Percentiles rank a stretch among this genome's conserved stretches.
These are phyloP conservation scores for Saturnia pavonia DNA, from an alignment of 2,888 invertebrate species.

Conservation along the genomic window DNA sequence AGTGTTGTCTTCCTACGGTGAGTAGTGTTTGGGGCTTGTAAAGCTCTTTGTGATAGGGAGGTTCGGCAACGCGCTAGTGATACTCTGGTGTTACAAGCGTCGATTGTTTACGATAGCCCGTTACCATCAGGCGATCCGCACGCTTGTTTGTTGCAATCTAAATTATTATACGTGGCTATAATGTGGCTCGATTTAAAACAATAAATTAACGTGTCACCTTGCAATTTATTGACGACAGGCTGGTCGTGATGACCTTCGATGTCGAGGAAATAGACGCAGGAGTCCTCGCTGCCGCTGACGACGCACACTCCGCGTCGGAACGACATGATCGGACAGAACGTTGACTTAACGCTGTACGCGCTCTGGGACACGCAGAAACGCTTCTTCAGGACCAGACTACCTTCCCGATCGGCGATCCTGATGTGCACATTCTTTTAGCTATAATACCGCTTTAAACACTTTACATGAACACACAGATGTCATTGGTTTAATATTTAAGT, in stretches of 20 bases:
- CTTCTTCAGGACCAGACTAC: slow-evolving; percentile 84
- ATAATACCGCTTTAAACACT: neutral
- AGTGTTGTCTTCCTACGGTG: no score
- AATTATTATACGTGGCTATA: no score
- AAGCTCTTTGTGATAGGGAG: no score
- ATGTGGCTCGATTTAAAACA: no score
- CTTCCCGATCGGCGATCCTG: slow-evolving; percentile 86
- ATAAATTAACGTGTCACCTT: slow-evolving; percentile 55
- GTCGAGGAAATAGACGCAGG: slow-evolving; percentile 89
- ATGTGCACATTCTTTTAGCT: neutral
- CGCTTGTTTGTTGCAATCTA: no score
- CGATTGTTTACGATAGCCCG: no score
- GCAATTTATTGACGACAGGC: slow-evolving; percentile 82
- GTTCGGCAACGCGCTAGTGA: no score
- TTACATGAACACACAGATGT: no score
- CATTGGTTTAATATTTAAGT: no score
- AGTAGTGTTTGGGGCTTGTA: no score
- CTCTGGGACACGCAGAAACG: slow-evolving; percentile 85
- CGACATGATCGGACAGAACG: slow-evolving; percentile 93
- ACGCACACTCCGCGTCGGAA: slow-evolving; percentile 91
- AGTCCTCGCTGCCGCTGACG: slow-evolving; percentile 90
- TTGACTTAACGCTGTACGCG: slow-evolving; percentile 84
- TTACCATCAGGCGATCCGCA: no score
- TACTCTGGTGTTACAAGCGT: no score
- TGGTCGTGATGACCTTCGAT: slow-evolving; percentile 82